phyloP scores from a whole-genome alignment of 2,113 vertebrate species.

The Cygnus buccinator region DNA sequence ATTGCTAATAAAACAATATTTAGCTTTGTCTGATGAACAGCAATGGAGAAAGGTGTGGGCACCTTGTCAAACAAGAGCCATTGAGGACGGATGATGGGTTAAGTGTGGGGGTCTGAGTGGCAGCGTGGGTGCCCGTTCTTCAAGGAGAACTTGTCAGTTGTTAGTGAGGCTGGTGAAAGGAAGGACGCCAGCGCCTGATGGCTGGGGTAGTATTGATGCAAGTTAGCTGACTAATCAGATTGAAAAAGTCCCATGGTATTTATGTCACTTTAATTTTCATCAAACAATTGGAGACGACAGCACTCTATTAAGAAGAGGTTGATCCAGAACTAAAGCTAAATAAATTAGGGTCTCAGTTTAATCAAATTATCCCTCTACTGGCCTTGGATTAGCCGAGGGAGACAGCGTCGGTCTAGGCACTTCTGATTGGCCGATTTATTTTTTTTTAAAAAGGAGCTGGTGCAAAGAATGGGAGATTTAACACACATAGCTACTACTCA shows the following conservation, averaged over 20 bases:
- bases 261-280: conserved; percentile 92
- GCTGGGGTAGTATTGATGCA: conserved; percentile 84
- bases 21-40: conserved; percentile 83
- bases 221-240: conserved; percentile 88
- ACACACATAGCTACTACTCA: conserved; percentile 68
- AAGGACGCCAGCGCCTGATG: conserved; percentile 82
- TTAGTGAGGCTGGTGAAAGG: conserved; percentile 77
- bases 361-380: conserved; percentile 86
- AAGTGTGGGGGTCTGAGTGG: conserved; percentile 79
- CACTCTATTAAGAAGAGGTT: conserved; percentile 84
- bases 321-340: conserved; percentile 92
- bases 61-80: conserved; percentile 83
- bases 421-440: conserved; percentile 75
- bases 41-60: conserved; percentile 81
- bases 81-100: conserved; percentile 85
- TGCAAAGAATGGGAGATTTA: conserved; percentile 75
- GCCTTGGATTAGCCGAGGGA: conserved; percentile 80
- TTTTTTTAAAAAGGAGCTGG: conserved; percentile 68
- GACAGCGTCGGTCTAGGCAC: conserved; percentile 76
- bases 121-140: conserved; percentile 82
- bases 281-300: conserved; percentile 86
- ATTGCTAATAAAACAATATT: conserved; percentile 91
- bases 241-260: conserved; percentile 87
- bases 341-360: conserved; percentile 91
- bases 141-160: conserved; percentile 81